Conservation (phyloP, 2,888 invertebrate genomes). For the Crematogaster levior region DNA sequence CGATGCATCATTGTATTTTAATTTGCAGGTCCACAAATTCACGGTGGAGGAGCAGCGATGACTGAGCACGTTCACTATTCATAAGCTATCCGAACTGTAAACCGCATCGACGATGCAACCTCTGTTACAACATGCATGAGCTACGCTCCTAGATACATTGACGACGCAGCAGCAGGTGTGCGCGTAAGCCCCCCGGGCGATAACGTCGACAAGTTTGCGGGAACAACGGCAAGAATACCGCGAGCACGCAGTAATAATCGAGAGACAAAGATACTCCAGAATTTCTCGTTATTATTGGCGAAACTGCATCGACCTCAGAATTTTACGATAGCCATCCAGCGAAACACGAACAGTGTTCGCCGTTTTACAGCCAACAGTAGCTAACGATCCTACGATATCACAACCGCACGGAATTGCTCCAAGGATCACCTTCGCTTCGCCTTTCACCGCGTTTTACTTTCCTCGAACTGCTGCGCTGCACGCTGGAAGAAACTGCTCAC, state of each 20-base stretch:
- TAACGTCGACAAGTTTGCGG: slow-evolving; percentile 37
- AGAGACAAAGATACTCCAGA: slow-evolving; percentile 13
- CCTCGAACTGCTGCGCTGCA: not conserved
- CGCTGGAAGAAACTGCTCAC: not conserved
- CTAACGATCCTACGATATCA: slow-evolving; percentile 34
- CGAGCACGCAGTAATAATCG: slow-evolving; percentile 29
- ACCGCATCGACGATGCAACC: slow-evolving; percentile 31
- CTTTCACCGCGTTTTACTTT: slow-evolving; percentile 44
- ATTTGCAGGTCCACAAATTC: not conserved
- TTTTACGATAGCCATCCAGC: slow-evolving; percentile 37
- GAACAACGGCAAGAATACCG: slow-evolving; percentile 41
- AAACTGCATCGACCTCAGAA: slow-evolving; percentile 1
- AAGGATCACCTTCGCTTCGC: slow-evolving; percentile 31
- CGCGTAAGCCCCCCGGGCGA: not conserved
- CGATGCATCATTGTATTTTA: not conserved
- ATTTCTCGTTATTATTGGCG: slow-evolving; percentile 36
- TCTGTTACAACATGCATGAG: slow-evolving; percentile 32
- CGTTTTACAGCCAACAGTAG: slow-evolving; percentile 17
- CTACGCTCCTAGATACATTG: not conserved
- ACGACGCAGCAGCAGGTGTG: slow-evolving; percentile 42
- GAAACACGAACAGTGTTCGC: not conserved
- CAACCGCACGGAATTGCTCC: slow-evolving; percentile 14
- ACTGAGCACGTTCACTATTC: slow-evolving; percentile 22
- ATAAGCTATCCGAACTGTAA: slow-evolving; percentile 24
- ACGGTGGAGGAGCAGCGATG: not conserved